Conservation (phyloP, 2,113 vertebrate species). For the Lutjanus erythropterus region DNA sequence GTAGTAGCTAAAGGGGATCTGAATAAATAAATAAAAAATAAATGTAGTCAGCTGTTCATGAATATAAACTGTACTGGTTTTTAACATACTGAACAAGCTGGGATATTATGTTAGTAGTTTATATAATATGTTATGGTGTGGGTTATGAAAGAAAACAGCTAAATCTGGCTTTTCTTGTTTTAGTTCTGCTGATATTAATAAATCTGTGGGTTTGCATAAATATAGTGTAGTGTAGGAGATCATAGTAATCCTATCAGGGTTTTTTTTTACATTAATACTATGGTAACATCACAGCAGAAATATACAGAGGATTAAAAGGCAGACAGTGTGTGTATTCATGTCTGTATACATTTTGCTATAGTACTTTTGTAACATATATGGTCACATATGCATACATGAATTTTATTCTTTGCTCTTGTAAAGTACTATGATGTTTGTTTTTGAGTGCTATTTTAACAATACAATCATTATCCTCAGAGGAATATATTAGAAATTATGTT, state of each 20-base stretch:
- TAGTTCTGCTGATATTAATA: neutral
- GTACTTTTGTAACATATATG: neutral
- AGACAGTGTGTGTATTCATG: neutral
- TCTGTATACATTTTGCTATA: too few species aligned
- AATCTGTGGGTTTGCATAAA: neutral
- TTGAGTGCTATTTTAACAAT: too few species aligned
- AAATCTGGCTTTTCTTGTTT: neutral
- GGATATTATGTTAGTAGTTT: too few species aligned
- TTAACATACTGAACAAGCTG: neutral
- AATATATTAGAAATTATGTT: too few species aligned
- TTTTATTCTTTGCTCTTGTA: too few species aligned
- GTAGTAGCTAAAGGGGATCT: too few species aligned
- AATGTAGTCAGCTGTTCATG: too few species aligned
- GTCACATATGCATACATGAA: too few species aligned
- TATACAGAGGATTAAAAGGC: conserved; percentile 1
- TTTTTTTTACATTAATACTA: neutral
- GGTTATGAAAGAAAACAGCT: neutral
- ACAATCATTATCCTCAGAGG: neutral
- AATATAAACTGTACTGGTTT: neutral
- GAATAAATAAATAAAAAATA: too few species aligned
- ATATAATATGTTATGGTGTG: neutral
- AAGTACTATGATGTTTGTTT: too few species aligned
- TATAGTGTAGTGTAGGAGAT: conserved; percentile 10
- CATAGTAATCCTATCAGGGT: conserved; percentile 6
- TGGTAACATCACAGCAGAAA: neutral